These are phyloP conservation scores for Muntiacus muntjak DNA, from an alignment of 2,113 vertebrate genomes.

Conservation along the genomic window DNA sequence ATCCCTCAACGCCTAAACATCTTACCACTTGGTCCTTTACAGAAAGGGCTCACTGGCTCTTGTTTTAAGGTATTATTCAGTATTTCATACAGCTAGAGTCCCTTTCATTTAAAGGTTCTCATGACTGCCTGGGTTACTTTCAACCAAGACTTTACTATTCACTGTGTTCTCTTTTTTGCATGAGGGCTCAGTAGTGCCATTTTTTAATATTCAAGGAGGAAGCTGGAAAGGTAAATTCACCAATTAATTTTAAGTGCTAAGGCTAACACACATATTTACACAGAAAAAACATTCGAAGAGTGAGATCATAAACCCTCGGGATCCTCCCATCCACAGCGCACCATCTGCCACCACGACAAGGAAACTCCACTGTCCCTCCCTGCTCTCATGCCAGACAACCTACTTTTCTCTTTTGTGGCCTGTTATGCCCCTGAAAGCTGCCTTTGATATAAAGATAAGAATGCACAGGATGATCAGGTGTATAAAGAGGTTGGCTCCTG, in stretches of 20 bases:
- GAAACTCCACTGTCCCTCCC: neutral
- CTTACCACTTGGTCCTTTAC: neutral
- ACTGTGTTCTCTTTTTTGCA: neutral
- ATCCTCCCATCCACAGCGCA: neutral
- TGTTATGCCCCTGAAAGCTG: neutral
- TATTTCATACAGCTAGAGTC: neutral
- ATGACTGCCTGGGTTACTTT: neutral
- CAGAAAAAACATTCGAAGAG: neutral
- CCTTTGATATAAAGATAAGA: neutral
- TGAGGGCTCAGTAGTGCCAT: neutral
- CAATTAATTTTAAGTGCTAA: neutral
- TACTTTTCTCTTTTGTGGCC: neutral
- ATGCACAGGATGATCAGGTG: neutral
- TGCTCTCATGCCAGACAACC: neutral
- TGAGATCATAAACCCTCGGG: neutral
- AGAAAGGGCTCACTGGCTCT: too few species aligned
- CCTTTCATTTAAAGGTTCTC: neutral
- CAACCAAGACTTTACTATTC: neutral
- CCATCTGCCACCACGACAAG: neutral
- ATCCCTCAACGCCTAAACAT: neutral
- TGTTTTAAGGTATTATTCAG: neutral
- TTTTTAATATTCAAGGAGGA: neutral
- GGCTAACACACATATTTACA: neutral
- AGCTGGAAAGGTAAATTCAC: neutral
- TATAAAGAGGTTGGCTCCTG: neutral